phyloP scores from a whole-genome alignment of 2,113 vertebrate genomes.

The Megaceryle torquata region DNA sequence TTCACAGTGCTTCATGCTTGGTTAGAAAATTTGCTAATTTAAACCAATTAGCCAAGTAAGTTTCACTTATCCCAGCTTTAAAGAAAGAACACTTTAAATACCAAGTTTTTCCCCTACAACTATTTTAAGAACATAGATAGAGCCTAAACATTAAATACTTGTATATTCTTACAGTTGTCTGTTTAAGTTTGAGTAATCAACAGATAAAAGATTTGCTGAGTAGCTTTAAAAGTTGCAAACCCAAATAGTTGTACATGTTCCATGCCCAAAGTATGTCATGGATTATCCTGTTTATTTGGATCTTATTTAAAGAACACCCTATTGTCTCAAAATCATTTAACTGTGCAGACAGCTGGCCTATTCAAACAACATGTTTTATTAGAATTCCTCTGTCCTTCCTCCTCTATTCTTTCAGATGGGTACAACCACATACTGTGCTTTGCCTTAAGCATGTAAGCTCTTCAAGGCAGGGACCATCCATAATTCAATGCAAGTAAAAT shows the following conservation, averaged over 20 bases:
- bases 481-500: constrained; percentile 56
- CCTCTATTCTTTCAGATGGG: constrained; percentile 66
- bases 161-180: background rate
- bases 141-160: background rate
- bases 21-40: constrained; percentile 65
- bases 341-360: constrained; percentile 69
- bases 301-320: constrained; percentile 64
- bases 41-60: constrained; percentile 62
- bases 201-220: constrained; percentile 7
- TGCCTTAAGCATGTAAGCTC: constrained; percentile 64
- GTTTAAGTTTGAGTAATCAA: background rate
- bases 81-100: constrained; percentile 2
- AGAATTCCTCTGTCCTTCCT: constrained; percentile 69
- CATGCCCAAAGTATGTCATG: constrained; percentile 51
- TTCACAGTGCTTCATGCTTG: constrained; percentile 60
- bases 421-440: constrained; percentile 67
- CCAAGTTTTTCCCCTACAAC: background rate
- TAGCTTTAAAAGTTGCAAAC: constrained; percentile 26
- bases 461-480: constrained; percentile 60
- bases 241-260: constrained; percentile 39
- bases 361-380: constrained; percentile 69
- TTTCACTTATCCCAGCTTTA: constrained; percentile 30
- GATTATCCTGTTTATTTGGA: constrained; percentile 67
- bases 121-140: background rate
- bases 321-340: constrained; percentile 69